Evolutionary conservation across 2,888 invertebrate genomes (phyloP), one percentile per base, ranked within the genome.

Genomic region (Ceraclea dissimilis): DNA sequence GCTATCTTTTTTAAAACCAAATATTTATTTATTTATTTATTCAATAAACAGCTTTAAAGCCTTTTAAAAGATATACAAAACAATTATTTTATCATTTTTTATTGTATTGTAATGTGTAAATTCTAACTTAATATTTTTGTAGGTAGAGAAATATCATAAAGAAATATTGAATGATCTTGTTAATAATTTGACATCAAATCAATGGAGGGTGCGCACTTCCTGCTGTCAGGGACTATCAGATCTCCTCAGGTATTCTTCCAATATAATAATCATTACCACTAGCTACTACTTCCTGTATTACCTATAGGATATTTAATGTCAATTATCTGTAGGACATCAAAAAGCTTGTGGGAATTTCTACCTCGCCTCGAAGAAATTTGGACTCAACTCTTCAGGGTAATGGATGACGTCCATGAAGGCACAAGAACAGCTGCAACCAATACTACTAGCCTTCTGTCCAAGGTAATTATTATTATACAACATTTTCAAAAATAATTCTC

Each of bases 321-420:
- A n/a, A n/a, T 13, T 39, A 13, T 16, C 13, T 39, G 5, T 33
- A 60, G 60, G 43, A 58, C 56, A 17, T 54, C 60, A 18, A 49
- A 52, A 47, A 48, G 55, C 49, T 20, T 61, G 8, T 34, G 49
- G 31, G 54, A 61, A 10, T 58, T 52, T 50, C 43, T 56, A 20
- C 49, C 58, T 18, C 75, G 75, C 60, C 63, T 83, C 71, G 75
- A 80, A 0, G 82, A 84, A 59, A 75, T 92, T 47, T 94, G 94
- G 93, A 76, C 78, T 31, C 86, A 88, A 67, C 72, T 94, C 60
- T 91, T 95, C 69, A 77, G 93, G 18, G 94, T 95, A 0, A 89
- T 93, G 86, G 96, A 96, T 69, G 96, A 96, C 70, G 90, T 93
- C 64, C 95, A 96, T 69, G 94, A 92, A 68, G 89, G 86, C 20